Evolutionary conservation across 1,140 invertebrate genomes (phyloP), one percentile per base, ranked within the genome.

Genomic region (Phocides pigmalion): DNA sequence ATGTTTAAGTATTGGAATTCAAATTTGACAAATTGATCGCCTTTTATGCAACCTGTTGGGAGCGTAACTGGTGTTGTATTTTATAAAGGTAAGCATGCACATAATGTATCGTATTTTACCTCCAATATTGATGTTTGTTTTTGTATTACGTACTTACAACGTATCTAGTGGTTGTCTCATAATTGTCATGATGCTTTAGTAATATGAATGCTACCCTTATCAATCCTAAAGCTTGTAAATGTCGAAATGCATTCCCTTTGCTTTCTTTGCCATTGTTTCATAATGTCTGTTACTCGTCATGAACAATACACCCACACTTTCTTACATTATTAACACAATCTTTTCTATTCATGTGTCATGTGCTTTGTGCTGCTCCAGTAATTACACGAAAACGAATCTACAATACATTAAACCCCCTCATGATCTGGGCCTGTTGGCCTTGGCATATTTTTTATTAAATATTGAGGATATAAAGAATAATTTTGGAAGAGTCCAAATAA

Each of bases 1-100:
- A 81, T 79, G 76, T 82, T 84, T 90, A 83, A 86, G 80, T 86
- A 87, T 79, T 86, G 64, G 66, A 74, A 82, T 83, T 87, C 69
- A 62, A 84, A 89, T 89, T 87, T 89, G 86, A 89, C 80, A 81
- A 81, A 86, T 76, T 87, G 76, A 84, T 91, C 86, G 81, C 86
- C 87, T 91, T 91, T 91, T 91, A 91, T 91, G 89, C 89, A 89
- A 89, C 89, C 89, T 82, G 76, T 79, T 84, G 89, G 89, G 82
- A 87, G 87, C 89, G 86, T 91, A 91, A 89, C 79, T 91, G 86
- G 88, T 89, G 82, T 87, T 86, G 77, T 88, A 85, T 89, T 85
- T 90, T 89, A 82, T 87, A 87, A 91, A 91, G 89, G 89, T 91
- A 91, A 91, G 89, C 89, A 89, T 91, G 87, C 88, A 91, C 74